Base-by-base conservation (phyloP, 2,113 vertebrate species). In the Dinomys branickii region DNA sequence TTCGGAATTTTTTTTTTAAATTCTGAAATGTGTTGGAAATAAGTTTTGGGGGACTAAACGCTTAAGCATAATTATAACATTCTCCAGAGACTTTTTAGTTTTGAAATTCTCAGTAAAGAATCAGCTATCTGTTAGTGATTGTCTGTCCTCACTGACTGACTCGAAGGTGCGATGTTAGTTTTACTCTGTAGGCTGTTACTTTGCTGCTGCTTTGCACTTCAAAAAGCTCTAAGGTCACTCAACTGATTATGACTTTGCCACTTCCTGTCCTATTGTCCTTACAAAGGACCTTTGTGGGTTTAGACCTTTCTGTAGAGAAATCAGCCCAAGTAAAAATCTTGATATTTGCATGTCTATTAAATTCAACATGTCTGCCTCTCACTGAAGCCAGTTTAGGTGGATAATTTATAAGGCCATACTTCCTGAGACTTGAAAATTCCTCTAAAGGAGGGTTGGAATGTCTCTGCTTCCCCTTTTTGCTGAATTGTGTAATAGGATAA, bases 141-240 rank as follows among this genome's bases (percentile, higher is more conserved):
- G 97, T 97, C 75, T 90, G 94, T 77, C 73, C 83, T 97, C 97
- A 75, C 95, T 97, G 91, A 89, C 83, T 93, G 30, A 82, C 95
- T 98, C 77, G 90, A 95, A 98, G 94, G 97, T 98, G 96, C 92
- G 85, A 97, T 98, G 96, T 98, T 98, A 95, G 97, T 96, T 98
- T 98, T 98, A 94, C 85, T 77, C 97, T 95, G 93, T 96, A 90
- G 89, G 92, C 61, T 98, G 94, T 97, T 95, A 91, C 86, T 97
- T 89, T 52, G 24, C 89, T 96, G 24, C 89, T 95, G 96, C 93
- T 98, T 98, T 97, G 97, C 95, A 98, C 98, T 98, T 98, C 97
- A 98, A 97, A 98, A 97, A 98, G 97, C 97, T 97, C 97, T 96
- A 56, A 97, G 91, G 94, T 97, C 96, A 91, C 63, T 97, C 95